A percentile compares a stretch with the other conserved stretches of the same genome.
phyloP scores from a whole-genome alignment of 2,888 invertebrate species.

The Ceratothoa steindachneri region DNA sequence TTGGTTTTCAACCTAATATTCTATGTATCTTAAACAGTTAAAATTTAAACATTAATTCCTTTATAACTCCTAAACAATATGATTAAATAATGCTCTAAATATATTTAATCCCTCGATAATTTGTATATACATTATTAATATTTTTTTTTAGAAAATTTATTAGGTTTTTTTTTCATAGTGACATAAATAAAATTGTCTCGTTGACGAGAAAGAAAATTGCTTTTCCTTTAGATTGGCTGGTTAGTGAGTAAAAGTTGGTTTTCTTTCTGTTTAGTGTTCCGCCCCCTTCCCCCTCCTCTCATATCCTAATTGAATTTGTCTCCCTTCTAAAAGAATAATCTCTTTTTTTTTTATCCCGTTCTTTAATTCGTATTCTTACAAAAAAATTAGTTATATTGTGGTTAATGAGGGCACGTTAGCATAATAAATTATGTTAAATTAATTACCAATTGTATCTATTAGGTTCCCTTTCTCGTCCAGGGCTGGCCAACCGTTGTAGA shows the following conservation, averaged over 20 bases:
- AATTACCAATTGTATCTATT: not conserved
- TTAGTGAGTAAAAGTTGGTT: not conserved
- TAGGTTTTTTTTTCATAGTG: too few species aligned
- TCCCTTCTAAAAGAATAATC: not conserved
- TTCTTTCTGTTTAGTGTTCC: not conserved
- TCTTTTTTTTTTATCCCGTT: not conserved
- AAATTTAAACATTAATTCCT: too few species aligned
- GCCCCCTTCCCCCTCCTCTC: too few species aligned
- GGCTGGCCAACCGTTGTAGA: slow-evolving; percentile 43
- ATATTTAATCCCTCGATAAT: not conserved
- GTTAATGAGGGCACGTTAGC: not conserved
- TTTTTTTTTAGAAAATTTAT: too few species aligned
- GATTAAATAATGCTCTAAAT: not conserved
- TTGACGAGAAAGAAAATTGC: too few species aligned
- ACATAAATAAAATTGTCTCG: too few species aligned
- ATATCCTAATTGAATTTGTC: not conserved
- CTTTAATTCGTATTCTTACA: not conserved
- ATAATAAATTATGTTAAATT: not conserved
- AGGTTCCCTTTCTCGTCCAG: slow-evolving; percentile 28
- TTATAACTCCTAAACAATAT: too few species aligned
- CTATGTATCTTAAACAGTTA: too few species aligned
- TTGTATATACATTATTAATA: not conserved
- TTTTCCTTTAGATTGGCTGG: not conserved
- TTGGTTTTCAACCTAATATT: too few species aligned
- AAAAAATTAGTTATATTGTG: not conserved